Conservation (phyloP, 2,888 invertebrate species). For the Eueremaeus valkanovi region DNA sequence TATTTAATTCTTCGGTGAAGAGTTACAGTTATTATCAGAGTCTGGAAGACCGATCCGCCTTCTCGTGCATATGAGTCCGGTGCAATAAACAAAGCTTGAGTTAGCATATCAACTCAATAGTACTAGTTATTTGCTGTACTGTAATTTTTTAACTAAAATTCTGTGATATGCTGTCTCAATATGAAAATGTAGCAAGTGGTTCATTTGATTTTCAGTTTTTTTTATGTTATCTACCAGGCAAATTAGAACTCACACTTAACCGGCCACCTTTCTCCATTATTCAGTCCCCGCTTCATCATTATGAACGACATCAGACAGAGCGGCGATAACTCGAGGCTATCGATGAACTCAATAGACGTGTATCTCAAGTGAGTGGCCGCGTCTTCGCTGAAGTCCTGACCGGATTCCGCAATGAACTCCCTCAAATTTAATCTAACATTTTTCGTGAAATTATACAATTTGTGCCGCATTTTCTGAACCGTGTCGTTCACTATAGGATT, state of each 20-base stretch:
- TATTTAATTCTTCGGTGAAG: no score
- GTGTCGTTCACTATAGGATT: not conserved
- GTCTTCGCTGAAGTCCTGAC: not conserved
- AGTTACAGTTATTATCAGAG: no score
- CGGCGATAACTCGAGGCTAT: constrained; percentile 31
- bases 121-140: no score
- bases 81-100: no score
- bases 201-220: no score
- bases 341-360: constrained; percentile 17
- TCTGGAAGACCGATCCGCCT: no score
- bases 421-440: not conserved
- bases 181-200: no score
- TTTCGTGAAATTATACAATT: not conserved
- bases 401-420: not conserved
- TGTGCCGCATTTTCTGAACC: not conserved
- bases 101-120: no score
- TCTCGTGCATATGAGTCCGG: no score
- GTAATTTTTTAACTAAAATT: no score
- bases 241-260: constrained; percentile 37
- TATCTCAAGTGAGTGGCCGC: not conserved
- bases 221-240: no score
- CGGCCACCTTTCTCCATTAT: constrained; percentile 32
- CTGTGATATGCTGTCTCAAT: no score
- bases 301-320: constrained; percentile 34
- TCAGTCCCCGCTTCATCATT: constrained; percentile 9